Evolutionary conservation across 2,797 vertebrate genomes (phyloP).

Genomic region (Tragelaphus oryx): DNA sequence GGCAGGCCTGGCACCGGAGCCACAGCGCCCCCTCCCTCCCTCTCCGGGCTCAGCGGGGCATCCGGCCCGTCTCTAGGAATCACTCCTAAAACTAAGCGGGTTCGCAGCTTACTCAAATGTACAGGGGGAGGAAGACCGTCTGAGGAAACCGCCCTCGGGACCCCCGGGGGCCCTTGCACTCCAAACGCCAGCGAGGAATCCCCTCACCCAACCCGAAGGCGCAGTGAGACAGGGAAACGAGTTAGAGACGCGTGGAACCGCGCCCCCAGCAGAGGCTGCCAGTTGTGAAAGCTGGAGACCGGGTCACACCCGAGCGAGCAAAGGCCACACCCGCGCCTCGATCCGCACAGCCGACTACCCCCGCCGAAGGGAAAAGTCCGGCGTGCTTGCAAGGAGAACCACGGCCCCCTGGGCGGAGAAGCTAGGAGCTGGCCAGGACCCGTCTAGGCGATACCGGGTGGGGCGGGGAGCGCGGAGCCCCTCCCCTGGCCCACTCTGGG

Average conservation of each 20-base stretch:
- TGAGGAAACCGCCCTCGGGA: not conserved
- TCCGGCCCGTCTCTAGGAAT: not conserved
- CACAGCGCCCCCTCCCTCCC: not conserved
- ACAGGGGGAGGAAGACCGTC: not conserved
- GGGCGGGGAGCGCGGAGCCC: fast-evolving
- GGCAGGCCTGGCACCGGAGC: not conserved
- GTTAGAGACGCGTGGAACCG: not conserved
- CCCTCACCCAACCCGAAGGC: not conserved
- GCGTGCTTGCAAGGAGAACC: too few relatives aligned
- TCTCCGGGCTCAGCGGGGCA: not conserved
- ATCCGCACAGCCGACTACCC: not conserved
- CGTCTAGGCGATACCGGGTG: not conserved
- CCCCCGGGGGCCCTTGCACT: not conserved
- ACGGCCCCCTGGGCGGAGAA: not conserved
- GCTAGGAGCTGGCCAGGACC: not conserved
- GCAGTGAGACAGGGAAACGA: not conserved
- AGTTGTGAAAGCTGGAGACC: not conserved
- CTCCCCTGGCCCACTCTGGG: fast-evolving
- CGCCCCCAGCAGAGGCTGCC: not conserved
- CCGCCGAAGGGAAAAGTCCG: not conserved
- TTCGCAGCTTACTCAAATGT: not conserved
- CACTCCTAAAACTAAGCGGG: not conserved
- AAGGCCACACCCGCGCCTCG: not conserved
- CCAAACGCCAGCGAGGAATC: too few relatives aligned
- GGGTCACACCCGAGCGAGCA: not conserved